phyloP scores from a whole-genome alignment of 1,140 invertebrate genomes.

The Magallana ariakensis region DNA sequence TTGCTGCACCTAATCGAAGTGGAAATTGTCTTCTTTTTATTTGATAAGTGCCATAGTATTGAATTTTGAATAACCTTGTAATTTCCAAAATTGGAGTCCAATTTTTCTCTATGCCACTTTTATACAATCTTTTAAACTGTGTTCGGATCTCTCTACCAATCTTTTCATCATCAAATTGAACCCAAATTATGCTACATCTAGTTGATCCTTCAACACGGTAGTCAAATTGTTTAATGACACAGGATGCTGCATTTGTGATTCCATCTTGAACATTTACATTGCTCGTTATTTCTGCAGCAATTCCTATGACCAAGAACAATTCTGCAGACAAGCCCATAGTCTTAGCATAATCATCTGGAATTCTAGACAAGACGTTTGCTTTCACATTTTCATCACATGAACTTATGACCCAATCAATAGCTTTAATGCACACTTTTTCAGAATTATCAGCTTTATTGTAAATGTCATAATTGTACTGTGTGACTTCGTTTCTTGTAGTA shows the following conservation, averaged over 20 bases:
- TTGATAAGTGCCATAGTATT: neutral
- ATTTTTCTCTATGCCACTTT: neutral
- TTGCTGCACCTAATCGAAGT: constrained; percentile 3
- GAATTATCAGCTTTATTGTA: constrained; percentile 22
- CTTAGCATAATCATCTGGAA: neutral
- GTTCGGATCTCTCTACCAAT: constrained; percentile 40
- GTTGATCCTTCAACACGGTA: constrained; percentile 20
- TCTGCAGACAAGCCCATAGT: constrained; percentile 39
- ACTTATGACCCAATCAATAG: constrained; percentile 22
- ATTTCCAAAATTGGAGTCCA: constrained; percentile 60
- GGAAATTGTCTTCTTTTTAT: constrained; percentile 15
- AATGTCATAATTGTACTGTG: neutral
- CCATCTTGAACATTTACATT: constrained; percentile 57
- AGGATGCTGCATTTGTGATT: constrained; percentile 58
- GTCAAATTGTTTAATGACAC: constrained; percentile 49
- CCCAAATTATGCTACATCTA: constrained; percentile 53
- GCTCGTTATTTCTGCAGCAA: constrained; percentile 28
- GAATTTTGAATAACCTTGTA: constrained; percentile 31
- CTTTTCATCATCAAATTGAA: constrained; percentile 48
- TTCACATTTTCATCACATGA: neutral
- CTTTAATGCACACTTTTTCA: constrained; percentile 10
- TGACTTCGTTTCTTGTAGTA: constrained; percentile 35
- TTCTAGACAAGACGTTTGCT: neutral
- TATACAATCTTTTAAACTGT: constrained; percentile 54
- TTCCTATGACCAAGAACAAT: constrained; percentile 45